Percentiles rank a stretch among this genome's conserved stretches.
Conservation (phyloP, 2,113 vertebrate species). For the Callithrix jacchus region DNA sequence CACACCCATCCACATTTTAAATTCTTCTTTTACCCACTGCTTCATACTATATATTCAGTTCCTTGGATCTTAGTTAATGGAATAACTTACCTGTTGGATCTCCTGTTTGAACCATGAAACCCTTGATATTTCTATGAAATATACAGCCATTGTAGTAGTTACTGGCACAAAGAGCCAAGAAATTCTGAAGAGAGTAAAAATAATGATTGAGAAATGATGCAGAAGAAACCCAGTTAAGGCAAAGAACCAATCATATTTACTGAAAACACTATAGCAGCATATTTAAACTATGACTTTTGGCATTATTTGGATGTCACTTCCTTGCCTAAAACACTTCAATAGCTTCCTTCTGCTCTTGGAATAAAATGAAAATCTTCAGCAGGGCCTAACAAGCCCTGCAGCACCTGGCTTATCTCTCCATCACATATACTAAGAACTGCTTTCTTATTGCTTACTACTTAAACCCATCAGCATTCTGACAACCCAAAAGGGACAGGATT, state of each 20-base stretch:
- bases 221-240: slow-evolving; percentile 15
- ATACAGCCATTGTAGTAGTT: slow-evolving; percentile 94
- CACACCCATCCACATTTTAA: background rate
- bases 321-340: background rate
- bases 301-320: slow-evolving; percentile 19
- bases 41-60: background rate
- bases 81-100: slow-evolving; percentile 93
- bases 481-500: background rate
- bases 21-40: background rate
- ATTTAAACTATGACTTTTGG: slow-evolving; percentile 17
- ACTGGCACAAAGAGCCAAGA: slow-evolving; percentile 94
- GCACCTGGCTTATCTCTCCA: background rate
- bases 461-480: background rate
- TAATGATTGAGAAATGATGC: slow-evolving; percentile 56
- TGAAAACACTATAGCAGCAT: background rate
- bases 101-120: slow-evolving; percentile 99
- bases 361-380: background rate
- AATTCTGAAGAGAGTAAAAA: slow-evolving; percentile 89
- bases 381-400: background rate
- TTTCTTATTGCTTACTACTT: background rate
- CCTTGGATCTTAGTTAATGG: background rate
- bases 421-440: background rate
- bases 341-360: background rate
- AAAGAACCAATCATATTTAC: background rate
- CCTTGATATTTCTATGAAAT: slow-evolving; percentile 98